A percentile compares a stretch with the other conserved stretches of the same genome.
These are phyloP conservation scores for Panthera tigris DNA, from an alignment of 2,113 vertebrate species.

Conservation along the genomic window DNA sequence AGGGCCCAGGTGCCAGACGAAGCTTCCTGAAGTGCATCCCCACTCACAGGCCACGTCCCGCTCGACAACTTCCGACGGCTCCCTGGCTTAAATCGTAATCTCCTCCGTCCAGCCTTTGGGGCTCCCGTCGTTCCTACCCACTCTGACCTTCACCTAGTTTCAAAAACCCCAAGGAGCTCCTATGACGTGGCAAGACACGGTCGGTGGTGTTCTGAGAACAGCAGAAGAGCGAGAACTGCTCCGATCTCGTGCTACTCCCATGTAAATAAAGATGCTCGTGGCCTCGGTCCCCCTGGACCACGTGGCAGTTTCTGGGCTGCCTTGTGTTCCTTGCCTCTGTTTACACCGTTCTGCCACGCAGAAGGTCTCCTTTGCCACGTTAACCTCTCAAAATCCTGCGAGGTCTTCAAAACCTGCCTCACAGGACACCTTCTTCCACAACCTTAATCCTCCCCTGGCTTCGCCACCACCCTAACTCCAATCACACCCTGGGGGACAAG, in stretches of 20 bases:
- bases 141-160: neutral
- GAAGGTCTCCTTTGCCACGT: neutral
- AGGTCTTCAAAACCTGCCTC: neutral
- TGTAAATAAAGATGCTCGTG: neutral
- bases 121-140: too few species aligned
- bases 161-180: neutral
- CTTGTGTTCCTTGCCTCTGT: neutral
- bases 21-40: neutral
- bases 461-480: neutral
- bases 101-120: neutral
- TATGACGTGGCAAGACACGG: neutral
- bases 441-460: neutral
- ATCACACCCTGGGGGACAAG: too few species aligned
- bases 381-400: neutral
- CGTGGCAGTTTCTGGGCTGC: neutral
- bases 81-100: neutral
- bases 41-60: neutral
- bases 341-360: rapidly evolving
- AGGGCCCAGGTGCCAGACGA: too few species aligned
- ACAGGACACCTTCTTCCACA: too few species aligned
- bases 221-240: too few species aligned
- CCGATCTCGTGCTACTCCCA: rapidly evolving
- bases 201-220: too few species aligned
- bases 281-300: neutral
- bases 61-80: neutral